Base-by-base conservation (phyloP, 2,888 invertebrate species). In the Urechis unicinctus region DNA sequence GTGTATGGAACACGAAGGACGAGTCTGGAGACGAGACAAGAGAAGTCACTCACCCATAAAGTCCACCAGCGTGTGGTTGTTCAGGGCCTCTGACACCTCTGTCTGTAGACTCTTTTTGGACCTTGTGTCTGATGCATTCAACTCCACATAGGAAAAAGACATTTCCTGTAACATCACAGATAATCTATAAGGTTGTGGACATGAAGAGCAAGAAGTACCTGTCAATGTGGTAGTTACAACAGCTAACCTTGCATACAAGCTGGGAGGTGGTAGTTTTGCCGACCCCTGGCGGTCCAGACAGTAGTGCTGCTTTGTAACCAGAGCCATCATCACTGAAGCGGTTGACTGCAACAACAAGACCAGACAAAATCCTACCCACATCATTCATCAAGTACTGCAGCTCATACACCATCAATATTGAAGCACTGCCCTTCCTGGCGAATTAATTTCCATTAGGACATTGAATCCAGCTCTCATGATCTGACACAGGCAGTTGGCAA, bases 111-210 rank as follows among this genome's bases (percentile, higher is more conserved):
- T 83, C 29, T 84, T 86, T 77, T 96, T 96, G 68, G 87, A 93
- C 56, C 98, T 83, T 0, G 95, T 93, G 77, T 97, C 96, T 0
- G 97, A 98, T 0, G 98, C 98, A 81, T 99, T 98, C 73, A 96
- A 87, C 79, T 99, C 98, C 17, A 95, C 87, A 60, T 85, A 82
- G 75, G 93, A 91, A 70, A 89, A 91, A 0, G 90, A 91, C 21
- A 93, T 81, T 74, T 94, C 91, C 78, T 79, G 61, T n/a, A 30
- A 24, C 30, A 24, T 21, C 25, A 6, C 17, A 3, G 21, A 24
- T 21, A 30, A 9, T n/a, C n/a, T n/a, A n/a, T n/a, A n/a, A n/a
- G n/a, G n/a, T n/a, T n/a, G n/a, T n/a, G n/a, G n/a, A n/a, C n/a
- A n/a, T n/a, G n/a, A n/a, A n/a, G n/a, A n/a, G n/a, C n/a, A n/a